These are phyloP conservation scores for Caenorhabditis sinica DNA, from an alignment of 2,888 invertebrate genomes.

Conservation along the genomic window DNA sequence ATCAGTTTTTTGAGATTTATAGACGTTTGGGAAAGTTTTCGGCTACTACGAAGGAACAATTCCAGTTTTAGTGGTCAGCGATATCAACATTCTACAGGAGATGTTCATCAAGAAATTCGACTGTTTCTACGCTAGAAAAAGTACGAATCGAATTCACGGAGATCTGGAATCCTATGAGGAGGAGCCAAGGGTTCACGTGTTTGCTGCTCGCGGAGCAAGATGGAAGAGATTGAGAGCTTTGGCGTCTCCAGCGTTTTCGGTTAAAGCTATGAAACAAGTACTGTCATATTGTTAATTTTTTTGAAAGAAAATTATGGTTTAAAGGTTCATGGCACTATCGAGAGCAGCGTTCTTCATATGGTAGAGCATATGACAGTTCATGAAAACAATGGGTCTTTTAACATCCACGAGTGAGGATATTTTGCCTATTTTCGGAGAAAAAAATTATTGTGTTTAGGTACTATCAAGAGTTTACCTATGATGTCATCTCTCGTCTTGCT, in stretches of 20 bases:
- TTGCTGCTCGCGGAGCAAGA: constrained; percentile 84
- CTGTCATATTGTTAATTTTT: not conserved
- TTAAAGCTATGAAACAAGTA: constrained; percentile 78
- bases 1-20: not conserved
- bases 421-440: not conserved
- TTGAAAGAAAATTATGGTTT: not conserved
- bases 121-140: constrained; percentile 84
- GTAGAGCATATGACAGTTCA: constrained; percentile 58
- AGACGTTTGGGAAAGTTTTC: constrained; percentile 71
- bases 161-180: constrained; percentile 71
- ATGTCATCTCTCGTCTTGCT: constrained; percentile 73
- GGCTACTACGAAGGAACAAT: constrained; percentile 74
- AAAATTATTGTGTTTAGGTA: constrained; percentile 41
- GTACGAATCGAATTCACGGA: constrained; percentile 62
- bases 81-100: constrained; percentile 84
- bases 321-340: constrained; percentile 68
- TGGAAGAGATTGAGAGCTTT: constrained; percentile 86
- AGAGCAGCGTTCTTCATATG: constrained; percentile 68
- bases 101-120: constrained; percentile 85
- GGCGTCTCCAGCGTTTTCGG: constrained; percentile 85
- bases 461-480: constrained; percentile 75
- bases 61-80: constrained; percentile 84
- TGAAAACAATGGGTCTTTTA: constrained; percentile 61
- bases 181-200: constrained; percentile 83
- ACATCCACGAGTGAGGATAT: constrained; percentile 66